Base-by-base conservation (phyloP, 2,113 vertebrate species). In the Ranitomeya imitator region DNA sequence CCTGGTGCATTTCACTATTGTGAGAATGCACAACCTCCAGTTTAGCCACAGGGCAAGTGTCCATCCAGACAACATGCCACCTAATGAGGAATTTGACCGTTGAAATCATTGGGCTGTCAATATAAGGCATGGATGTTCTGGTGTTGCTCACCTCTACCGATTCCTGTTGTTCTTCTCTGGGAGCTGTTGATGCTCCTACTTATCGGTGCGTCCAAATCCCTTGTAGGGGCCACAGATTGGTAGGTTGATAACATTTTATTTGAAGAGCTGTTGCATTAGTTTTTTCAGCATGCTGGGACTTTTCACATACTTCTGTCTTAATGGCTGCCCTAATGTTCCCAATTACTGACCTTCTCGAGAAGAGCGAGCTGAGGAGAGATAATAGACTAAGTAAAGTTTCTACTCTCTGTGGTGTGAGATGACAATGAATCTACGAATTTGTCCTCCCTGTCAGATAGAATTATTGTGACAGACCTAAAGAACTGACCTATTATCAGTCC, bases 381-480 rank as follows among this genome's bases (percentile, higher is more conserved):
- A 54, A 67, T 21, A 83, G 81, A 54, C 63, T 52, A 67, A 60
- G 69, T 57, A 85, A 60, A 60, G 84, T 85, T 76, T 60, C 23
- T 76, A 14, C 55, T 73, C 71, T 85, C 84, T 45, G 54, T 8
- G 23, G 51, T 69, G 23, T 21, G 15, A 21, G 61, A 67, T 87
- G 86, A 74, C 86, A 88, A 81, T 80, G 60, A 57, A 82, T 31
- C 52, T 60, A 60, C 37, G 67, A 76, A 61, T 88, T 59, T 8
- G 77, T 71, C 86, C 86, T 82, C 61, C 79, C 69, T 52, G 55
- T 37, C 80, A 77, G 57, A 88, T 45, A 77, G 57, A 88, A 65
- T 83, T 76, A 88, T 83, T 76, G 69, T 83, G 37, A 83, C 63
- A 77, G 78, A 51, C 21, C 76, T 52, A 76, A 37, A 60, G 45